Base-by-base conservation (phyloP, 2,113 vertebrate species). In the Hyla sarda region DNA sequence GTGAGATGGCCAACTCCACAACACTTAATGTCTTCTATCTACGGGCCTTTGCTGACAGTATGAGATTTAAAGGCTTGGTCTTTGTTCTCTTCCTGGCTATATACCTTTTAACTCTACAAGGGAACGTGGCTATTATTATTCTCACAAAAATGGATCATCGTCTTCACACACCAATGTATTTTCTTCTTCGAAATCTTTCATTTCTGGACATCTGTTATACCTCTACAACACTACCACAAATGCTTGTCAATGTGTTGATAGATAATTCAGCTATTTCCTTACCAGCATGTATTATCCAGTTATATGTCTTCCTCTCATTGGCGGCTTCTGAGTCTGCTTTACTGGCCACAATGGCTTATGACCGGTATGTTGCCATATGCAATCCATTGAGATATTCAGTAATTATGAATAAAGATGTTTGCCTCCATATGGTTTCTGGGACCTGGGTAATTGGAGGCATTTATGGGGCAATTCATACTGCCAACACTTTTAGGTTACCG, bases 81-180 rank as follows among this genome's bases (percentile, higher is more conserved):
- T 83, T 83, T 60, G 11, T n/a, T 14, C 6, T 83, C 2, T 84
- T 84, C 12, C 56, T 84, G n/a, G 60, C 48, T 23, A 17, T 84
- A 23, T 84, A 76, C n/a, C 54, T 84, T 48, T 8, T 76, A 37
- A 76, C 82, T 60, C 9, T 84, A 14, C 23, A 62, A 17, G 54
- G 82, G n/a, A 84, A 84, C 60, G 6, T 60, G 12, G 3, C 32
- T 30, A 84, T 84, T 30, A 76, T 84, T 41, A 54, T 75, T n/a
- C 34, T 84, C 12, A 75, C 52, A 41, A 62, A 47, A 23, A 21
- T 60, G 28, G 88, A 90, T 37, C 41, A 52, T 69, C 34, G 69
- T 72, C 89, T 91, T 71, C 86, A 90, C 11, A 90, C 83, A 30
- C 88, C 89, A 30, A 89, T 90, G 89, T 90, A 90, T 58, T 91